Evolutionary conservation across 2,797 vertebrate genomes (phyloP), one percentile per base, ranked within the genome.

Genomic region (Cuculus canorus): DNA sequence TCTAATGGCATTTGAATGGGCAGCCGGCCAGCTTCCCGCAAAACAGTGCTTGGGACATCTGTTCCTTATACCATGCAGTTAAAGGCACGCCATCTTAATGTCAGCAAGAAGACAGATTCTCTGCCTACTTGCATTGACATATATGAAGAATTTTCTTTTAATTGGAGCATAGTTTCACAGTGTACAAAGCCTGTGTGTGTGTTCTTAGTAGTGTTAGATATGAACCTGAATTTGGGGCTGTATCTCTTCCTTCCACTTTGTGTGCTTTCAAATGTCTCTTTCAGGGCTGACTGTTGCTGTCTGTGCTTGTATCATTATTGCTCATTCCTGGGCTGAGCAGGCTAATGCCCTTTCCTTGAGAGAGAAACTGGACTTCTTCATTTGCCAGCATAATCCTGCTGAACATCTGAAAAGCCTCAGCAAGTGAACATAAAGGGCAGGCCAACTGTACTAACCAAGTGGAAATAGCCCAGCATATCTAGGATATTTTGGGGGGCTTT

Each of bases 1-100:
- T 92, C 78, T 92, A 97, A 88, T 94, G 86, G 52, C 84, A 80
- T 80, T 95, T 93, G 77, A 94, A 85, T 68, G 79, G 96, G 90
- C 90, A 64, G 33, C 14, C 72, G 82, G 89, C 91, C 92, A 97
- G 87, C 66, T 94, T 91, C 81, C 81, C 18, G 48, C n/a, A 9
- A 90, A 80, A 56, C 63, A 82, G 39, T 23, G 13, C 64, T 92
- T 78, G 71, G 92, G 90, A 72, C 86, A 95, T 97, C 96, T 96
- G 95, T 91, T 97, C 95, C 59, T 82, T 79, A 41, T 81, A 69
- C 90, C 71, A 30, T 72, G 81, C 65, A 1, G 9, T 39, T 82
- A 68, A 75, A 96, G 68, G 41, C 64, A 15, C 2, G 8, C 68
- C 86, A 79, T 92, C 68, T 72, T 81, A 57, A 12, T 54, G 39